Conservation (phyloP, 2,797 vertebrate genomes). For the Nannoperca obscura region DNA sequence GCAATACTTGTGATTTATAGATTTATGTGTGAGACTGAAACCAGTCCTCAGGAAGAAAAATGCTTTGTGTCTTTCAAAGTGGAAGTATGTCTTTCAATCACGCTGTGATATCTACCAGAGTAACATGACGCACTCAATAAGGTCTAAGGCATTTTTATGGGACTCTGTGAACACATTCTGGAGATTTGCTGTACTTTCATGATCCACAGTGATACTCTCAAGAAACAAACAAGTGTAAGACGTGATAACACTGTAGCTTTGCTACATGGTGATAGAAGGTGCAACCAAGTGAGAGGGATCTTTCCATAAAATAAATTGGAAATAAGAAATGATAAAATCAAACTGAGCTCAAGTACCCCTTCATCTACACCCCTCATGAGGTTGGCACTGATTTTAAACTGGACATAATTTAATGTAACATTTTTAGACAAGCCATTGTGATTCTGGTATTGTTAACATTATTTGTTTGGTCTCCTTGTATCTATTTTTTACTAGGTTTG, state of each 20-base stretch:
- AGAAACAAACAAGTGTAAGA: slow-evolving; percentile 29
- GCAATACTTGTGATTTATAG: slow-evolving; percentile 60
- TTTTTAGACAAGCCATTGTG: background rate
- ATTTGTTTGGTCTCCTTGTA: background rate
- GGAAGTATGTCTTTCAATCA: slow-evolving; percentile 57
- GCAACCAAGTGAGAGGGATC: background rate
- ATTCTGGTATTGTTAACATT: background rate
- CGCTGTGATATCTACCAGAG: slow-evolving; percentile 39
- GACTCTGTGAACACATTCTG: slow-evolving; percentile 40
- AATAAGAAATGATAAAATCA: background rate
- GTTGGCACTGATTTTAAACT: background rate
- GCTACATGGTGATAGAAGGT: background rate
- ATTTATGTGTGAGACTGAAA: slow-evolving; percentile 30
- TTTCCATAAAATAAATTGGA: background rate
- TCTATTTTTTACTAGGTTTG: background rate
- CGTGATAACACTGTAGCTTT: background rate
- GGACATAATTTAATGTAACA: background rate
- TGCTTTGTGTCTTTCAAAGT: slow-evolving; percentile 53
- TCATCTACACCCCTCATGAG: background rate
- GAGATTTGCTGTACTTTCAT: slow-evolving; percentile 44
- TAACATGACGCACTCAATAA: slow-evolving; percentile 63
- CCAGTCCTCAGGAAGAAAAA: slow-evolving; percentile 30
- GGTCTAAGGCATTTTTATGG: slow-evolving; percentile 52
- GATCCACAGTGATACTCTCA: slow-evolving; percentile 32
- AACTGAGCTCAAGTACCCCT: background rate